Evolutionary conservation across 2,888 invertebrate genomes (phyloP).

Genomic region (Patella ulyssiponensis): DNA sequence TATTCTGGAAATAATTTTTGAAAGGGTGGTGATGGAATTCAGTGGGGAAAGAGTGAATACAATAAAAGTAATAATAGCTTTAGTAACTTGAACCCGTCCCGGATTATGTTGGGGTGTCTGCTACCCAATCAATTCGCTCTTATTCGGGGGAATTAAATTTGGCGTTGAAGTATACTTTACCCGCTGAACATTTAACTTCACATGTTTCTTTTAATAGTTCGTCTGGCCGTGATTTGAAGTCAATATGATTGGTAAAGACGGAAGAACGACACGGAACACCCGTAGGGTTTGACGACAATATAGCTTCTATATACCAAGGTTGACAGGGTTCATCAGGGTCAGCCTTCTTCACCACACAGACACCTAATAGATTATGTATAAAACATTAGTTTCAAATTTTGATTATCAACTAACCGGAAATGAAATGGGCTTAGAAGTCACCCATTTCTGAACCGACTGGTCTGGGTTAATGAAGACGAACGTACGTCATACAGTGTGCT

Average conservation of each 20-base stretch:
- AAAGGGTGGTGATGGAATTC: not conserved
- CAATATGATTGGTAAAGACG: conserved; percentile 5
- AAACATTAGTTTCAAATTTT: conserved; percentile 1
- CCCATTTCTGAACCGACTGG: too few relatives aligned
- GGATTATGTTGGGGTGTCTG: not conserved
- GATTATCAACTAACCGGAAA: too few relatives aligned
- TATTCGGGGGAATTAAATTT: not conserved
- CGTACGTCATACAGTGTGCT: too few relatives aligned
- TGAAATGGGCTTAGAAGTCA: too few relatives aligned
- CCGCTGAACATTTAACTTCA: conserved; percentile 13
- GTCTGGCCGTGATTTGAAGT: conserved; percentile 14
- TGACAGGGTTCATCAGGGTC: not conserved
- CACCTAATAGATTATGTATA: conserved; percentile 4
- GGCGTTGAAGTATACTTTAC: not conserved
- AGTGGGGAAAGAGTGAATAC: not conserved
- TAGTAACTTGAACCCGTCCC: too few relatives aligned
- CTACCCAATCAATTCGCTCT: not conserved
- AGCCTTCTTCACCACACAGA: conserved; percentile 19
- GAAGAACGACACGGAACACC: conserved; percentile 29
- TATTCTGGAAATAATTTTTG: not conserved
- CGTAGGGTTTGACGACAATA: conserved; percentile 16
- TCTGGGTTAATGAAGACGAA: too few relatives aligned
- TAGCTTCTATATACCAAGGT: conserved; percentile 24
- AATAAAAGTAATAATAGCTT: too few relatives aligned
- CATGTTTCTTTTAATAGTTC: conserved; percentile 18